Percentiles rank a stretch among this genome's conserved stretches.
phyloP scores from a whole-genome alignment of 2,797 vertebrate genomes.

The Eulemur coronatus region DNA sequence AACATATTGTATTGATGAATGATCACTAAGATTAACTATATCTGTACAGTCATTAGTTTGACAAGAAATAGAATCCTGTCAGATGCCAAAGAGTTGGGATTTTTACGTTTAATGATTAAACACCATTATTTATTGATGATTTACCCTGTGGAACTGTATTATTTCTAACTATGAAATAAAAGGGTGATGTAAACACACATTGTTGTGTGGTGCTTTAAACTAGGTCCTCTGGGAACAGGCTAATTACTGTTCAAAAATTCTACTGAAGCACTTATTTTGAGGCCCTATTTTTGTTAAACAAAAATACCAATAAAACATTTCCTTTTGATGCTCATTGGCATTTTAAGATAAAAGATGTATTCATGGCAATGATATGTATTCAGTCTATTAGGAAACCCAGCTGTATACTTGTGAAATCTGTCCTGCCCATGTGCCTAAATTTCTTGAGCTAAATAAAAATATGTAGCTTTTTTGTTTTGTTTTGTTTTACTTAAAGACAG shows the following conservation, averaged over 20 bases:
- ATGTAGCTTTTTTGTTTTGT: not conserved
- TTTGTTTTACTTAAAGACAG: slow-evolving; percentile 7
- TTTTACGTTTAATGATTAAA: slow-evolving; percentile 83
- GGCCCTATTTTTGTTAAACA: not conserved
- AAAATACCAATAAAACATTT: not conserved
- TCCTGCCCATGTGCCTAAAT: not conserved
- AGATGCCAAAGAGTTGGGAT: slow-evolving; percentile 84
- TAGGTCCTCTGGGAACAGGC: not conserved
- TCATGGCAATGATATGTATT: not conserved
- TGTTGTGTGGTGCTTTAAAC: slow-evolving; percentile 78
- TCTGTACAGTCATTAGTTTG: slow-evolving; percentile 81
- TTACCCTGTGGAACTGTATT: slow-evolving; percentile 81
- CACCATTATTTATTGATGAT: slow-evolving; percentile 82
- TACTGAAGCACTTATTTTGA: not conserved
- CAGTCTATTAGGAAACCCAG: not conserved
- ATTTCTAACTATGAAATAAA: slow-evolving; percentile 87
- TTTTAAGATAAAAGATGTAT: slow-evolving; percentile 6
- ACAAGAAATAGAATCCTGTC: slow-evolving; percentile 79
- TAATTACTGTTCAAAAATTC: not conserved
- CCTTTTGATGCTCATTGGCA: not conserved
- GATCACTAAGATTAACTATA: slow-evolving; percentile 81
- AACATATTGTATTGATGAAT: slow-evolving; percentile 78
- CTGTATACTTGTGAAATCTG: not conserved
- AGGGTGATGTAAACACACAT: slow-evolving; percentile 69
- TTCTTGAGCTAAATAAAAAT: slow-evolving; percentile 63